Percentiles rank a stretch among this genome's conserved stretches.
phyloP scores from a whole-genome alignment of 2,113 vertebrate species.

The Paracanthobrama guichenoti region DNA sequence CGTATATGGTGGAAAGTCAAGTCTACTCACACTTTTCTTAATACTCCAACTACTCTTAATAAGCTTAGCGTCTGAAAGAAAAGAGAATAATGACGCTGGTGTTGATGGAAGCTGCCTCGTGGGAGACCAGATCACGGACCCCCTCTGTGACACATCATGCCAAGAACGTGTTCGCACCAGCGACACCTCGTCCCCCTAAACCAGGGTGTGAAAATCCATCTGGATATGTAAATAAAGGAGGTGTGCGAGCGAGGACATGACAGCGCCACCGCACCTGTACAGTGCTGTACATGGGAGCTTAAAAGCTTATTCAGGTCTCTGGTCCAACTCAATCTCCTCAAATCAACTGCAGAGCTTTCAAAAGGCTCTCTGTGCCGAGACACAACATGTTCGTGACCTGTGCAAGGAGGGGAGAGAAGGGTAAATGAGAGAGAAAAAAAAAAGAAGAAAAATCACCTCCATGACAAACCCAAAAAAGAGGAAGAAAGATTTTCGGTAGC shows the following conservation, averaged over 20 bases:
- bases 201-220: conserved; percentile 67
- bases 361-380: conserved; percentile 38
- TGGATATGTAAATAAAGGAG: conserved; percentile 61
- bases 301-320: conserved; percentile 72
- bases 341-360: conserved; percentile 42
- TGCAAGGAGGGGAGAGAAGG: conserved; percentile 12
- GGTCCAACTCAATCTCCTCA: conserved; percentile 44
- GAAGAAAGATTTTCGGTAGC: background rate
- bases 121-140: conserved; percentile 48
- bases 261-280: conserved; percentile 57
- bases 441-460: background rate
- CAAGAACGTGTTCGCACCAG: conserved; percentile 64
- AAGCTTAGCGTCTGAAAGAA: conserved; percentile 48
- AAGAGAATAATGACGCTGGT: conserved; percentile 52
- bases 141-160: conserved; percentile 50
- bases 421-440: conserved; percentile 16
- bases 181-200: conserved; percentile 52
- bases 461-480: background rate
- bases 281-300: conserved; percentile 66
- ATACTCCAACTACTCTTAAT: conserved; percentile 45
- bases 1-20: background rate
- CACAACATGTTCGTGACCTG: conserved; percentile 49
- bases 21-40: background rate
- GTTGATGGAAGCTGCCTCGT: conserved; percentile 52
- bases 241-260: conserved; percentile 58